phyloP scores from a whole-genome alignment of 2,113 vertebrate genomes.

The Neomonachus schauinslandi region DNA sequence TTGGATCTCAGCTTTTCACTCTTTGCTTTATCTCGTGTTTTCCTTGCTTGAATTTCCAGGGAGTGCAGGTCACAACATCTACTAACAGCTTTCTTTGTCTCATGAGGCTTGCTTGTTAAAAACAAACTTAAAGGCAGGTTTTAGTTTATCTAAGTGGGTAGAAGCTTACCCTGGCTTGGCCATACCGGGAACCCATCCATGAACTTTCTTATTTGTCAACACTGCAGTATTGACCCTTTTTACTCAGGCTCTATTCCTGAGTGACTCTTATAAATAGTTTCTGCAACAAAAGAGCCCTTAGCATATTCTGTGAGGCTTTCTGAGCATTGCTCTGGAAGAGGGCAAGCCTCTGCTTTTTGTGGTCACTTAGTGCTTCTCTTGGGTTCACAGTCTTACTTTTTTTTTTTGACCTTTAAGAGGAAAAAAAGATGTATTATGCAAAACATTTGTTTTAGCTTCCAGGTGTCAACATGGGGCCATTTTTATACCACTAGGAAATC shows the following conservation, averaged over 20 bases:
- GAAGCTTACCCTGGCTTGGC: not conserved
- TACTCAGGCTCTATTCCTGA: not conserved
- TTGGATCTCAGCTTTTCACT: not conserved
- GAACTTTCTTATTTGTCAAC: conserved; percentile 32
- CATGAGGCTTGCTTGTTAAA: not conserved
- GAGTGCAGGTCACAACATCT: not conserved
- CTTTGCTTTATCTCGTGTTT: conserved; percentile 23
- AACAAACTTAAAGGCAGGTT: not conserved
- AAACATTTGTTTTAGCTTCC: not conserved
- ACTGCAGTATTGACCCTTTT: not conserved
- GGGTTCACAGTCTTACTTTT: not conserved
- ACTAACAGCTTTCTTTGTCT: not conserved
- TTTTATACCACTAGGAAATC: not conserved
- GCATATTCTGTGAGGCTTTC: not conserved
- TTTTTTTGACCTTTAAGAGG: conserved; percentile 32
- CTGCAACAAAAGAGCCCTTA: conserved; percentile 2
- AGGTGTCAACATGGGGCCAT: not conserved
- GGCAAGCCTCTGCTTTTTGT: not conserved
- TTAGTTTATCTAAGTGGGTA: not conserved
- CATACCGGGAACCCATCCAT: not conserved
- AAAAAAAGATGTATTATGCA: not conserved
- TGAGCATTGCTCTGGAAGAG: not conserved
- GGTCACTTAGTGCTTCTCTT: not conserved
- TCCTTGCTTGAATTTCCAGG: conserved; percentile 26
- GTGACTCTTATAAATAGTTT: conserved; percentile 25